Base-by-base conservation (phyloP, 2,888 invertebrate genomes). In the Protula sp. region DNA sequence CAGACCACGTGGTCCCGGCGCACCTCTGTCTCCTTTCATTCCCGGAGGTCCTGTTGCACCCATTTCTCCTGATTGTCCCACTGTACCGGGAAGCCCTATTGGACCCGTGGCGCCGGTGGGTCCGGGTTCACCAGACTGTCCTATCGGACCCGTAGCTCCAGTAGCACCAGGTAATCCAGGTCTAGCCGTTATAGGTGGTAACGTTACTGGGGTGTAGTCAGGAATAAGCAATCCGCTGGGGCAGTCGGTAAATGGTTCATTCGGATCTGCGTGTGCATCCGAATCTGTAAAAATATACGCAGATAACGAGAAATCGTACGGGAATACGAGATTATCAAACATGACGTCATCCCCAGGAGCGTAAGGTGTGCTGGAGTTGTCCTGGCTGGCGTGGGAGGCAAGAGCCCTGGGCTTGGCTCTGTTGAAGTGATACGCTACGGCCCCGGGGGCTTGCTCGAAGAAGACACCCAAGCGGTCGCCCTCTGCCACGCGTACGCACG, bases 391-490 rank as follows among this genome's bases (percentile, higher is more conserved):
- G 38, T 58, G 29, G 2, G 28, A 14, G 5, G 9, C 5, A 14
- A 50, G 30, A 5, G 51, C 26, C 51, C 19, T 19, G 30, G 29
- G n/a, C 2, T 2, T 3, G 19, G 26, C 27, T 1, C 30, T 19
- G 19, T 53, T 22, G 55, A 63, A 63, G 14, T 30, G 57, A 54
- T 61, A 61, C 24, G 52, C 38, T 5, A 63, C 22, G 19, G 63
- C 27, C 2, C 54, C 58, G 31, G 63, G 56, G 3, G 28, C 38
- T 27, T 61, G 47, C 30, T 24, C 47, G 24, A 61, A 22, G 48
- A 45, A 61, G 27, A 63, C 45, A 1, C 63, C 63, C 24, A 63
- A 52, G 45, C 60, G 51, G 55, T 63, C 63, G 3, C 58, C 60
- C 14, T 27, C 19, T 22, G 28, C 14, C 4, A 63, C 60, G 9